Base-by-base conservation (phyloP, 2,113 vertebrate genomes). In the Morphnarchus princeps region DNA sequence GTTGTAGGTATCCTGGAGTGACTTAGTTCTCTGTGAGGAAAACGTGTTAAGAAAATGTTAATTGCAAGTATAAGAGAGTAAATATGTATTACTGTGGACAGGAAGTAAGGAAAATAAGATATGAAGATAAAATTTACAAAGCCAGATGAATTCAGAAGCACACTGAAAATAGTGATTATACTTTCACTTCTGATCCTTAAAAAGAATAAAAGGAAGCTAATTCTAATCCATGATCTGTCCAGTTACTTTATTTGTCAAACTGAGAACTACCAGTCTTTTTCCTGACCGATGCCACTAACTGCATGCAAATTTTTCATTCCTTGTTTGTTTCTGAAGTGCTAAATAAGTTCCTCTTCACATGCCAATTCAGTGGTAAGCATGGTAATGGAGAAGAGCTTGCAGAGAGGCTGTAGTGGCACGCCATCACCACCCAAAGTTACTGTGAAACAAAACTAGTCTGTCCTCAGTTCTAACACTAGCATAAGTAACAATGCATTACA, bases 401-500 rank as follows among this genome's bases (percentile, higher is more conserved):
- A 38, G 54, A 63, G 25, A 34, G 32, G 65, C 45, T 70, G 42
- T 11, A 81, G 45, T 13, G 42, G 32, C 66, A 83, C 18, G 32
- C 54, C 58, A 81, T 13, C 65, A 89, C 67, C 47, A n/a, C 50
- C 72, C 45, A 25, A 45, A 74, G 54, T 34, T 80, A 45, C 77
- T 22, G 17, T 17, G 31, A 87, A 69, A 55, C 1, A 1, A 63
- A 73, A 4, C 12, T 57, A 50, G 54, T 3, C 42, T 89, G n/a
- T 14, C 49, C 63, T 32, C 55, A n/a, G 28, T 16, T 77, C 65
- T 67, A 74, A 13, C 29, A 20, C 55, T 6, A 65, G 62, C 1
- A 0, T 36, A 50, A 94, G 29, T 40, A 38, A 11, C 16, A 54
- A 21, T 1, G 6, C 0, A 0, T 49, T 42, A 20, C 6, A 43